These are phyloP conservation scores for Mionectes macconnelli DNA, from an alignment of 2,113 vertebrate genomes.

Conservation along the genomic window DNA sequence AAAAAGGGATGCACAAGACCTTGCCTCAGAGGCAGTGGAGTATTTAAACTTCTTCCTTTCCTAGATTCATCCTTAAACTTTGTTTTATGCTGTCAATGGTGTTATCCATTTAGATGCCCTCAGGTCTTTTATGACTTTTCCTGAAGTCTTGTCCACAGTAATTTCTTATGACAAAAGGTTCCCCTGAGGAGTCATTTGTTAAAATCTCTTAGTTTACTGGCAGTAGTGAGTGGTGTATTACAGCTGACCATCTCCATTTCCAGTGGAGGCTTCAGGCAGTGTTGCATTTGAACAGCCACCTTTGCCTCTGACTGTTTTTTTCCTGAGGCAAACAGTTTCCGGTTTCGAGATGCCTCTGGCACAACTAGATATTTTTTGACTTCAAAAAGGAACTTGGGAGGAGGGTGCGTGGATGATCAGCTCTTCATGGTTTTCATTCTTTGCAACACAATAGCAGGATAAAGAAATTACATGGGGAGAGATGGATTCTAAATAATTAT, in stretches of 20 bases:
- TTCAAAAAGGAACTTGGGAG: background rate
- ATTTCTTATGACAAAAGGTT: background rate
- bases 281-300: background rate
- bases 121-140: background rate
- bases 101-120: background rate
- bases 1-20: background rate
- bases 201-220: background rate
- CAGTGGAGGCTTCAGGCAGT: background rate
- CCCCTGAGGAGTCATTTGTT: background rate
- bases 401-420: background rate
- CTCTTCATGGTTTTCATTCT: slow-evolving; percentile 21
- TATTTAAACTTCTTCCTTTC: background rate
- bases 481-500: slow-evolving; percentile 20
- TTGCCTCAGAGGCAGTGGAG: background rate
- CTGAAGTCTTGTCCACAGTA: background rate
- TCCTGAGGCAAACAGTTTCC: background rate
- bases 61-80: background rate
- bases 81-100: background rate
- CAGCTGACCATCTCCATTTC: background rate
- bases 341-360: background rate
- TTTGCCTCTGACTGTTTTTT: background rate
- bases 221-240: background rate
- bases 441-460: slow-evolving; percentile 12
- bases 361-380: background rate
- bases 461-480: background rate